Evolutionary conservation across 1,140 invertebrate genomes (phyloP).

Genomic region (Drosophila punjabiensis): DNA sequence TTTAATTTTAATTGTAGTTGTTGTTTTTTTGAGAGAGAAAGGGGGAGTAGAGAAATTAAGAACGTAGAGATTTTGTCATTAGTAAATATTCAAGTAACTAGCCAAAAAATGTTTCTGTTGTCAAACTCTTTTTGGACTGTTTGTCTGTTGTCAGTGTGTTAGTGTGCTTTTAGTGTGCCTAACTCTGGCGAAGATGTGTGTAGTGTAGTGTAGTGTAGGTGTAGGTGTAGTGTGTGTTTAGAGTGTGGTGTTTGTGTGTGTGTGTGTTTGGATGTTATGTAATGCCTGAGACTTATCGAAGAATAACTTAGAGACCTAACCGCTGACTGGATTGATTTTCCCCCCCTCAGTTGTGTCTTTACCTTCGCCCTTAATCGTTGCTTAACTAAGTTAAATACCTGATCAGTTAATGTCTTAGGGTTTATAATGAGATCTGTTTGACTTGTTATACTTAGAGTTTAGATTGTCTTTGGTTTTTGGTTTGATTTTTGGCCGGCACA

Average conservation of each 20-base stretch:
- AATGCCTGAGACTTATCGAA: constrained; percentile 50
- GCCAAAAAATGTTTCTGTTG: constrained; percentile 52
- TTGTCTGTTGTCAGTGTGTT: constrained; percentile 61
- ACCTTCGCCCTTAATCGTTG: constrained; percentile 21
- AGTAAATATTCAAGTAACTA: constrained; percentile 64
- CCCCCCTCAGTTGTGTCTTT: constrained; percentile 32
- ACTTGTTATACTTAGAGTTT: constrained; percentile 75
- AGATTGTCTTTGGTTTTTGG: constrained; percentile 58
- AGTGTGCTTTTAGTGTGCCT: constrained; percentile 65
- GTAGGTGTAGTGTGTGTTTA: constrained; percentile 40
- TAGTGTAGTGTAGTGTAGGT: constrained; percentile 16
- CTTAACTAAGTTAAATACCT: constrained; percentile 75
- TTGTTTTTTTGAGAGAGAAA: constrained; percentile 43
- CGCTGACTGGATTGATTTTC: constrained; percentile 9
- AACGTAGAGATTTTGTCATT: constrained; percentile 80
- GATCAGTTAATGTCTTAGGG: constrained; percentile 62
- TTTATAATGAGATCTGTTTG: constrained; percentile 55
- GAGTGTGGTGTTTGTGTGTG: too few species aligned
- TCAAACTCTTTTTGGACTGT: constrained; percentile 56
- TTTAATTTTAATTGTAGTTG: constrained; percentile 4
- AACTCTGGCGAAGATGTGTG: constrained; percentile 46
- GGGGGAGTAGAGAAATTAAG: constrained; percentile 74
- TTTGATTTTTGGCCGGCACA: constrained; percentile 74
- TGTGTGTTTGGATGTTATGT: constrained; percentile 38
- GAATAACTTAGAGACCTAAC: constrained; percentile 43